These are phyloP conservation scores for Ptychobarbus kaznakovi DNA, from an alignment of 2,797 vertebrate genomes.

Conservation along the genomic window DNA sequence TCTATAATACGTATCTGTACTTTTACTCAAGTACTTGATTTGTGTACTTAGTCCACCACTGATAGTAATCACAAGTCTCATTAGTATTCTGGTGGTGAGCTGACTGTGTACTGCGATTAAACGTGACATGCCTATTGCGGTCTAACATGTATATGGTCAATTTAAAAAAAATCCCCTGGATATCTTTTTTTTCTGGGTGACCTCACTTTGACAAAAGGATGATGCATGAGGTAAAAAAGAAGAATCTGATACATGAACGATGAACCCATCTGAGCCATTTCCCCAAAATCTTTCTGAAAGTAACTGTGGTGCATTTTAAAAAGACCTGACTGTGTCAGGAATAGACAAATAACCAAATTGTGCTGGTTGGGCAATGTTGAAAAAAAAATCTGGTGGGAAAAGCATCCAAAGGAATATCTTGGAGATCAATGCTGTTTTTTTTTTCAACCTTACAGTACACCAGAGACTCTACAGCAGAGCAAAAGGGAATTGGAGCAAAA, in stretches of 20 bases:
- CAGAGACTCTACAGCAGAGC: neutral
- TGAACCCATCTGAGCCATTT: neutral
- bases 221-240: neutral
- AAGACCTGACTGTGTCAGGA: neutral
- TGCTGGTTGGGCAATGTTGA: neutral
- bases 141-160: too few species aligned
- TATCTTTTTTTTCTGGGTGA: neutral
- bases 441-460: neutral
- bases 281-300: neutral
- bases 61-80: conserved; percentile 32
- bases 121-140: conserved; percentile 2
- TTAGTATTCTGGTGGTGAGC: conserved; percentile 27
- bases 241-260: neutral
- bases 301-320: neutral
- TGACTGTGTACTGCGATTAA: neutral
- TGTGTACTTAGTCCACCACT: too few species aligned
- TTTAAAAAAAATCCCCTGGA: neutral
- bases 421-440: neutral
- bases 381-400: neutral
- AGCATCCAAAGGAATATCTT: neutral
- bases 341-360: neutral
- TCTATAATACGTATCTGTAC: too few species aligned
- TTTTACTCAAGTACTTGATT: too few species aligned
- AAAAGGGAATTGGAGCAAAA: neutral
- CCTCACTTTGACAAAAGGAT: neutral